Evolutionary conservation across 2,888 invertebrate species (phyloP), one percentile per base, ranked within the genome.

Genomic region (Polyommatus iphigenia): DNA sequence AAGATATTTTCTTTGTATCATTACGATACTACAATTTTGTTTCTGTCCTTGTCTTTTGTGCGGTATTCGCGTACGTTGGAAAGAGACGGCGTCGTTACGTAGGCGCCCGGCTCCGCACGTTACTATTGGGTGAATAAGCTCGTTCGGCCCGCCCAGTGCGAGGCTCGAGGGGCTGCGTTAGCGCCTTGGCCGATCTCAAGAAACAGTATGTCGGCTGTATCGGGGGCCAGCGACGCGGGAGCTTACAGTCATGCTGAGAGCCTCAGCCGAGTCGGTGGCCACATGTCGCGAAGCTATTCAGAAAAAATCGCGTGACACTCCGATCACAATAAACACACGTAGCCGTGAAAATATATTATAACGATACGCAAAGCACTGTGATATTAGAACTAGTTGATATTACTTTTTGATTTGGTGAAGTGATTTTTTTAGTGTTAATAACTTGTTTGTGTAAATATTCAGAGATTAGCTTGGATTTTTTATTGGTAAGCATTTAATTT

Each of bases 221-320:
- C 88, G 88, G 91, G 92, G 93, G 93, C 92, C 91, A 92, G 88
- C 93, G 89, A 88, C 91, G 92, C 92, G 92, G 93, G 93, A 91
- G 91, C 91, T 87, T 90, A 91, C 93, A 94, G 94, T 94, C 94
- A 93, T 94, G 94, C 94, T 94, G 94, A 90, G 94, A 90, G 83
- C 86, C 91, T 93, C 93, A 90, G 92, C 92, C 89, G 89, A 91
- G 90, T 85, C 89, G 90, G 89, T 89, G 93, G 92, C 89, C 91
- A 88, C 92, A 92, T 89, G 92, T 89, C 91, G 93, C 91, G 93
- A 91, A 87, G 83, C 87, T 85, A 91, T 89, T 89, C 89, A 88
- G 86, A 90, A 90, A 92, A 93, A 90, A 91, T 87, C 86, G 85
- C 88, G 91, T 89, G 90, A 91, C 88, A 88, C 87, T 88, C 88